Evolutionary conservation across 1,140 invertebrate species (phyloP).

Genomic region (Aphaenogaster rudis): DNA sequence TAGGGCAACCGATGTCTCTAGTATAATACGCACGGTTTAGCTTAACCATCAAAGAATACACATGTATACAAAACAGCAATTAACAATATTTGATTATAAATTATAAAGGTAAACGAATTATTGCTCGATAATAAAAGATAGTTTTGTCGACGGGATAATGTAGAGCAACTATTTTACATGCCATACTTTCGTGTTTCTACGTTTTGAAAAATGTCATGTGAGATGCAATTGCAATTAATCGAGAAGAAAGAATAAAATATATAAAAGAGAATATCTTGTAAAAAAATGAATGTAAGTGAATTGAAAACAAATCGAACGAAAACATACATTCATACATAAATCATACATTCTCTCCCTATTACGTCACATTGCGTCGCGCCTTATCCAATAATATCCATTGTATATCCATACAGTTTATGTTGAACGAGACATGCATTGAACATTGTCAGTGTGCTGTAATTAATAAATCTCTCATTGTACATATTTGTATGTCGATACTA

Average conservation of each 20-base stretch:
- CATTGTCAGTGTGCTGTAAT: conserved; percentile 68
- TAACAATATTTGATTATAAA: conserved; percentile 64
- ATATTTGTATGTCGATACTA: conserved; percentile 77
- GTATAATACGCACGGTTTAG: conserved; percentile 49
- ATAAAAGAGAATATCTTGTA: background rate
- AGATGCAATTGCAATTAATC: background rate
- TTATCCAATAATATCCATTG: background rate
- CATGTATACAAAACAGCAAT: conserved; percentile 39
- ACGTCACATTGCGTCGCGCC: background rate
- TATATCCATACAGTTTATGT: background rate
- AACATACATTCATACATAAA: too few species aligned
- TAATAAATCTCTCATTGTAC: conserved; percentile 77
- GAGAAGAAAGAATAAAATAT: background rate
- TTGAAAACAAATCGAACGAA: background rate
- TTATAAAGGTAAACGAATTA: conserved; percentile 40
- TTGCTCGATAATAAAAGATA: background rate
- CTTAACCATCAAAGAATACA: conserved; percentile 57
- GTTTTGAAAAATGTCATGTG: background rate
- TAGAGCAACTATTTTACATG: background rate
- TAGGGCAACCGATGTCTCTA: conserved; percentile 75
- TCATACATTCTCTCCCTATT: background rate
- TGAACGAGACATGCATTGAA: conserved; percentile 52
- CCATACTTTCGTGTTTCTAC: too few species aligned
- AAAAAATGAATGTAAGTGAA: background rate
- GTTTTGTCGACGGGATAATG: background rate